Percentiles rank a stretch among this genome's conserved stretches.
phyloP scores from a whole-genome alignment of 2,888 invertebrate species.

The Encarsia formosa region DNA sequence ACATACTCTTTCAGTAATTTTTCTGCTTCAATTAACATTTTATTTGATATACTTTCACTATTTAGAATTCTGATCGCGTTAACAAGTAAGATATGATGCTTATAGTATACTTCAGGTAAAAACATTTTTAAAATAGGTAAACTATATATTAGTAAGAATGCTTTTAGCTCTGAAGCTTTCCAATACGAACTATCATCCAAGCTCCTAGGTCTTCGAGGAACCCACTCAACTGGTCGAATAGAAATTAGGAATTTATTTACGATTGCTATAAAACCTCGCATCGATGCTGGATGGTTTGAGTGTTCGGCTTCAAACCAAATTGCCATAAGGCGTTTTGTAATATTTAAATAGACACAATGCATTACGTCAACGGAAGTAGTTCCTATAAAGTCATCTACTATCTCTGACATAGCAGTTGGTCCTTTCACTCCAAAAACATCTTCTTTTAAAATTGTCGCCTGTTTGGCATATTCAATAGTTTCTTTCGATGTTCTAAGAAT shows the following conservation, averaged over 20 bases:
- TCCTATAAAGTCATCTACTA: neutral
- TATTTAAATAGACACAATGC: neutral
- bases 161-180: neutral
- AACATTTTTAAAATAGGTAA: neutral
- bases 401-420: neutral
- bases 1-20: neutral
- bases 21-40: neutral
- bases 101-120: neutral
- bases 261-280: neutral
- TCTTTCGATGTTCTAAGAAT: neutral
- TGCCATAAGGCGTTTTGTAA: neutral
- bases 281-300: neutral
- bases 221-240: neutral
- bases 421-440: neutral
- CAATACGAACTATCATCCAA: neutral
- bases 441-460: neutral
- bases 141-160: neutral
- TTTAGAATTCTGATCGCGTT: neutral
- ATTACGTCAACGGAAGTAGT: neutral
- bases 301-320: constrained; percentile 1
- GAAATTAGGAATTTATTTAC: neutral
- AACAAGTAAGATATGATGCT: neutral
- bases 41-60: neutral
- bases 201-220: neutral
- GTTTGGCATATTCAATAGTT: neutral